These are phyloP conservation scores for Hemistola chrysoprasaria DNA, from an alignment of 2,888 invertebrate species.

Conservation along the genomic window DNA sequence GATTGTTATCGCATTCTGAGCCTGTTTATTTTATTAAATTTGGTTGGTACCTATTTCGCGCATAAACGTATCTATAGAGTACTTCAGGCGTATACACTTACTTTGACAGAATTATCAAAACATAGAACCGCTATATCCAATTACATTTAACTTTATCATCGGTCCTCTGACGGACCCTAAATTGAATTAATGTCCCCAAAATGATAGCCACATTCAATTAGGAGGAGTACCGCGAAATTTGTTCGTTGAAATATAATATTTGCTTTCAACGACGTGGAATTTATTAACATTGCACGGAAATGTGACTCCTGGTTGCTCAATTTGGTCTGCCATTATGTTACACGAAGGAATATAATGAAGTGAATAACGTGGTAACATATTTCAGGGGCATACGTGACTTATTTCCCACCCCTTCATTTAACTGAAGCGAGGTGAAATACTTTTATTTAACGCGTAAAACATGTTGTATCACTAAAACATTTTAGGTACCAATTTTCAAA, in stretches of 20 bases:
- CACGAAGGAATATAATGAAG: slow-evolving; percentile 36
- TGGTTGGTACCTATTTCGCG: too few species aligned
- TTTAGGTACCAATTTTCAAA: too few species aligned
- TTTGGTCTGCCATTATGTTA: slow-evolving; percentile 43
- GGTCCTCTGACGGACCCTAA: slow-evolving; percentile 26
- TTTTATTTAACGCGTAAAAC: neutral
- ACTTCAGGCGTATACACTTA: too few species aligned
- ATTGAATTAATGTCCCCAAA: slow-evolving; percentile 34
- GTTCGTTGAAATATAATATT: slow-evolving; percentile 36
- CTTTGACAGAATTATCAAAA: too few species aligned
- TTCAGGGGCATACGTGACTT: slow-evolving; percentile 3
- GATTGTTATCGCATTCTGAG: slow-evolving; percentile 44
- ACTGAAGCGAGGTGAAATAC: neutral
- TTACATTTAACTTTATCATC: slow-evolving; percentile 30
- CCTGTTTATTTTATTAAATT: neutral
- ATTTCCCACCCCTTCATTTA: slow-evolving; percentile 3
- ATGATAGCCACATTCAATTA: slow-evolving; percentile 41
- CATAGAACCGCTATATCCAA: slow-evolving; percentile 20
- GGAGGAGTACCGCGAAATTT: slow-evolving; percentile 36
- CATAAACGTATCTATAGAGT: too few species aligned
- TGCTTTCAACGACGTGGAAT: slow-evolving; percentile 27
- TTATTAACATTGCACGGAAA: slow-evolving; percentile 36
- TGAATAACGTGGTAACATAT: slow-evolving; percentile 31
- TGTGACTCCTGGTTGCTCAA: slow-evolving; percentile 39
- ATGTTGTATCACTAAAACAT: slow-evolving; percentile 2